A percentile compares a stretch with the other conserved stretches of the same genome.
phyloP scores from a whole-genome alignment of 2,888 invertebrate species.

The Galerucella pusilla region DNA sequence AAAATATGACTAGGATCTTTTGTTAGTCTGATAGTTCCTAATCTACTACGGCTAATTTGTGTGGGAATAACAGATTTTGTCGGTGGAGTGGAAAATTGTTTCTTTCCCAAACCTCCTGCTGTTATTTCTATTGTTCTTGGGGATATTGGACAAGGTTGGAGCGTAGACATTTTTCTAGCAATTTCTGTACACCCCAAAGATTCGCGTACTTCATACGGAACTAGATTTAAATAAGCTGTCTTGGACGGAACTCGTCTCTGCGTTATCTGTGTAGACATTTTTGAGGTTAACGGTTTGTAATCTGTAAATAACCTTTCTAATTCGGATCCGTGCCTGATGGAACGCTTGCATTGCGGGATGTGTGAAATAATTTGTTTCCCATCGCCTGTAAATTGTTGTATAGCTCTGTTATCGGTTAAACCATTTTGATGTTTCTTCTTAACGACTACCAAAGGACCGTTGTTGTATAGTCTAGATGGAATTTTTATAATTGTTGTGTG shows the following conservation, averaged over 20 bases:
- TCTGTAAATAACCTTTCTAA: not conserved
- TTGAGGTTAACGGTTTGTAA: not conserved
- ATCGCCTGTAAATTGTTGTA: not conserved
- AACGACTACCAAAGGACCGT: slow-evolving; percentile 5
- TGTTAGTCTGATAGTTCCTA: not conserved
- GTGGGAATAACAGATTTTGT: not conserved
- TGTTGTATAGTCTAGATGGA: not conserved
- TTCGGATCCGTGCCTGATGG: not conserved
- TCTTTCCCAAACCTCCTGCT: not conserved
- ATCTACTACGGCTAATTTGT: not conserved
- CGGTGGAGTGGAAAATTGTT: not conserved
- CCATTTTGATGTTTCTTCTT: not conserved
- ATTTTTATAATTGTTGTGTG: slow-evolving; percentile 11
- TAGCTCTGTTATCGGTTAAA: not conserved
- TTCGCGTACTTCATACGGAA: not conserved
- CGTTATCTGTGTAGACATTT: not conserved
- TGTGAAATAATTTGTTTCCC: not conserved
- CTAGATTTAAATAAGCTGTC: not conserved
- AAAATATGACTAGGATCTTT: not conserved
- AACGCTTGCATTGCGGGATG: not conserved
- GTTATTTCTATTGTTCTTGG: not conserved
- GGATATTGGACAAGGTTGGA: not conserved
- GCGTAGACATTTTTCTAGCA: not conserved
- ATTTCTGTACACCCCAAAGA: not conserved
- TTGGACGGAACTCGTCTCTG: not conserved